These are phyloP conservation scores for Sicus ferrugineus DNA, from an alignment of 2,888 invertebrate species.

Conservation along the genomic window DNA sequence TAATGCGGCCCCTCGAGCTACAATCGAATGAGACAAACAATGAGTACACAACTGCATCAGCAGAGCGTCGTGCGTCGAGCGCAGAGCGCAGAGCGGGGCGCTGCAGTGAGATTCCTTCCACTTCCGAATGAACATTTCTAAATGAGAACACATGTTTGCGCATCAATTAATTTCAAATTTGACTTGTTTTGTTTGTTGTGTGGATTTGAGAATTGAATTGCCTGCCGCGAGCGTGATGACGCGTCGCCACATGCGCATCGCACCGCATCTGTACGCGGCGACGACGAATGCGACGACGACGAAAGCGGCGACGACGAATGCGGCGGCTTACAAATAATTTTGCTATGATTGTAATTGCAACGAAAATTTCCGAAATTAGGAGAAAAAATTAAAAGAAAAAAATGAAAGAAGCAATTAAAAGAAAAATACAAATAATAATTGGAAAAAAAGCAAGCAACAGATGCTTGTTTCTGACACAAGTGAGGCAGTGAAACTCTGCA, in stretches of 20 bases:
- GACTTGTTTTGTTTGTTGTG: conserved; percentile 36
- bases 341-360: conserved; percentile 52
- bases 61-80: no score
- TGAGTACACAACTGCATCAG: no score
- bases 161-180: conserved; percentile 55
- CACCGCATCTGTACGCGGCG: neutral
- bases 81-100: neutral
- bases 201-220: conserved; percentile 7
- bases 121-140: conserved; percentile 27
- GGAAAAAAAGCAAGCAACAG: conserved; percentile 2
- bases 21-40: no score
- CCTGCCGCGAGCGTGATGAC: neutral
- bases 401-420: conserved; percentile 1
- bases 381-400: conserved; percentile 7
- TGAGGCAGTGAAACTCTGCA: neutral
- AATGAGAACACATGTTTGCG: conserved; percentile 44
- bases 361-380: conserved; percentile 5
- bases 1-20: neutral
- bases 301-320: conserved; percentile 21
- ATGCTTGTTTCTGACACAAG: neutral
- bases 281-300: conserved; percentile 24
- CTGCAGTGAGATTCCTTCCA: neutral
- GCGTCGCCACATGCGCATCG: conserved; percentile 1
- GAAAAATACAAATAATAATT: conserved; percentile 4
- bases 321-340: conserved; percentile 47